Evolutionary conservation across 2,113 vertebrate species (phyloP).

Genomic region (Pedetes capensis): DNA sequence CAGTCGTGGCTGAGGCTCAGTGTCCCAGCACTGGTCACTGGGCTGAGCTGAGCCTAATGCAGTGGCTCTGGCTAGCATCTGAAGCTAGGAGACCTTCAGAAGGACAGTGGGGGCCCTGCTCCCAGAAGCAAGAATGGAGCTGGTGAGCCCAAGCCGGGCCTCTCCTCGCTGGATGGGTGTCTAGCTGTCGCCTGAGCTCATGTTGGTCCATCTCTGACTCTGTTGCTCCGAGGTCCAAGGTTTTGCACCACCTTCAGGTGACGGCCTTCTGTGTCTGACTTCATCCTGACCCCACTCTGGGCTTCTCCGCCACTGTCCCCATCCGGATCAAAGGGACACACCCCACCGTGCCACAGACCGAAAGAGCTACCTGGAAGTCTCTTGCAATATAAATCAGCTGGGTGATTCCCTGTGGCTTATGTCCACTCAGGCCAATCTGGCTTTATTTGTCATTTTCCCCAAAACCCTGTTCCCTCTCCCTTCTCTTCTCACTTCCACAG

Average conservation of each 20-base stretch:
- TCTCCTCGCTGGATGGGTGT: neutral
- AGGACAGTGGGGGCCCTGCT: neutral
- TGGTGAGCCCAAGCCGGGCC: neutral
- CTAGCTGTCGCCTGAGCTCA: neutral
- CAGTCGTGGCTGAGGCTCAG: rapidly evolving
- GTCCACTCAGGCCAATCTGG: neutral
- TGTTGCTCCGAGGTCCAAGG: neutral
- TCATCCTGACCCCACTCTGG: neutral
- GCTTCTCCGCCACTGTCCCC: neutral
- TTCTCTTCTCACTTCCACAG: neutral
- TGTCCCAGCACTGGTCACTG: rapidly evolving
- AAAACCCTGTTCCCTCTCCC: neutral
- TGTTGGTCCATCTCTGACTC: neutral
- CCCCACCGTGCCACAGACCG: neutral
- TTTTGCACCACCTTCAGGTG: neutral
- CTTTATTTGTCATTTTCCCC: neutral
- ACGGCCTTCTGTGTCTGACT: neutral
- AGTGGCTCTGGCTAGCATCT: neutral
- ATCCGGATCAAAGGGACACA: neutral
- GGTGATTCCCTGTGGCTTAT: neutral
- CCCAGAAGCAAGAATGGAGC: neutral
- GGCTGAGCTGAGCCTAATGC: too few relatives aligned
- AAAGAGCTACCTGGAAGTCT: neutral
- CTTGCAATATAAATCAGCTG: neutral
- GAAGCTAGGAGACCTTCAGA: too few relatives aligned